A percentile compares a stretch with the other conserved stretches of the same genome.
phyloP scores from a whole-genome alignment of 2,797 vertebrate species.

The Mionectes olivaceus region DNA sequence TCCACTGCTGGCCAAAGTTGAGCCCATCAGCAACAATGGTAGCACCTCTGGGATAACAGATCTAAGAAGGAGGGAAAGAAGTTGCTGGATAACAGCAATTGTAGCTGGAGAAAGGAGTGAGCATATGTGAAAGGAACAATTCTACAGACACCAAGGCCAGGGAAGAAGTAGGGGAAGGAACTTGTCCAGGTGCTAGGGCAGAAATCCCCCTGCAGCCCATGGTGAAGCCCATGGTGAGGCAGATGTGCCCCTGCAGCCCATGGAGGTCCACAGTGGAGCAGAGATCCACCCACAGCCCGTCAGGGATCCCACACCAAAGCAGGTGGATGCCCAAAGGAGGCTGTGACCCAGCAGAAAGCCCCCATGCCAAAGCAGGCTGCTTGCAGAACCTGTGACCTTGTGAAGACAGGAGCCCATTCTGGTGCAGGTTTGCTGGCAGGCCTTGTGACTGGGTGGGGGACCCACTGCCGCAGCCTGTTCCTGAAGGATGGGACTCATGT shows the following conservation, averaged over 20 bases:
- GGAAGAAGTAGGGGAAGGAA: no score
- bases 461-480: rapidly evolving
- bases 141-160: neutral
- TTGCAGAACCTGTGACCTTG: neutral
- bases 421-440: neutral
- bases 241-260: neutral
- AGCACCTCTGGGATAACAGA: neutral
- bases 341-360: neutral
- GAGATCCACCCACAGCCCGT: neutral
- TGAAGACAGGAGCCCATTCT: neutral
- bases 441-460: neutral
- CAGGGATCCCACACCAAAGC: neutral
- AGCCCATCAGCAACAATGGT: rapidly evolving
- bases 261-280: neutral
- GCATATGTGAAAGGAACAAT: neutral
- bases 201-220: neutral
- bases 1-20: rapidly evolving
- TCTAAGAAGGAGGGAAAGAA: rapidly evolving
- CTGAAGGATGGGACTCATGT: neutral
- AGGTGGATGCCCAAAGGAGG: neutral
- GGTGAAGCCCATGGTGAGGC: neutral
- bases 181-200: neutral
- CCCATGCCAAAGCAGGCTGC: rapidly evolving
- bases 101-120: neutral
- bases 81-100: neutral